Evolutionary conservation across 1,140 invertebrate species (phyloP), one percentile per base, ranked within the genome.

Genomic region (Achatina immaculata): DNA sequence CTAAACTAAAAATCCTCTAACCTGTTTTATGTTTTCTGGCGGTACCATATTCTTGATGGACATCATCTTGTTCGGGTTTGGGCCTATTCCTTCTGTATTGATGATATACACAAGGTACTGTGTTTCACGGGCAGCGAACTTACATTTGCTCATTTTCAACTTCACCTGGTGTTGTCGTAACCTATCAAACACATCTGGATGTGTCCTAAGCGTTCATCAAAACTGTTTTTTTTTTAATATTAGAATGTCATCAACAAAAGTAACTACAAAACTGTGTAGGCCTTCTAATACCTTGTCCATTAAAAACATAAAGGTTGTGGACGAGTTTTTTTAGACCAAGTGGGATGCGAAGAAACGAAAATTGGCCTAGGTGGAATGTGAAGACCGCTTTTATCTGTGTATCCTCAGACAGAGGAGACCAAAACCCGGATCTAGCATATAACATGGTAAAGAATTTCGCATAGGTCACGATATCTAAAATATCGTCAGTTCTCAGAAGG

Each of bases 321-420:
- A n/a, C n/a, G n/a, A n/a, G n/a, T n/a, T 62, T 80, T 28, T 85
- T 71, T 79, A 89, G 36, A 0, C 84, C 83, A 71, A 85, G 86
- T 0, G 86, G 85, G 78, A 87, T 83, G 0, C 81, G 73, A 19
- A 68, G 65, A 36, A 83, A 88, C 34, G 86, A 28, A 73, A 72
- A 86, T 21, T 82, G 40, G 0, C 83, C 82, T n/a, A 6, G 9
- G 40, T 76, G n/a, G 40, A 42, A 71, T 21, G 40, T 31, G 19
- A 71, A 80, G n/a, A 31, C 38, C 28, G 58, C 34, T 51, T 72
- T 80, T 28, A 43, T 65, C 16, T 72, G n/a, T 36, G 65, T 45
- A 1, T 34, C 9, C 24, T 72, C 34, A n/a, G 36, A 6, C 2
- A 80, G 36, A 16, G 4, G 2, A 9, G 21, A 24, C 75, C 55